phyloP scores from a whole-genome alignment of 2,113 vertebrate species.

The Pelvicachromis taeniatus region DNA sequence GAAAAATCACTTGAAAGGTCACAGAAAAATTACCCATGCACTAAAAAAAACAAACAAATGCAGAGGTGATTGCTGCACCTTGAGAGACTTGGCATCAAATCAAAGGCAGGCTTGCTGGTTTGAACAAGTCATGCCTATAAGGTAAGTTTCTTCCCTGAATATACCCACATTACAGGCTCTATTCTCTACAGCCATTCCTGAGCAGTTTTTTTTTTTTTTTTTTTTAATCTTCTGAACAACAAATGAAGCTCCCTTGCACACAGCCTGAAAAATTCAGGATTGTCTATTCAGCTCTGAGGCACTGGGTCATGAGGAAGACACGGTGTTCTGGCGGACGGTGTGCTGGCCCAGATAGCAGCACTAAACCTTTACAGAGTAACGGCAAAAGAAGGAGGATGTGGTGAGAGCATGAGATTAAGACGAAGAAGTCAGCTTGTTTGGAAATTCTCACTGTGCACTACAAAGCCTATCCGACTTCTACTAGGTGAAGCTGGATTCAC shows the following conservation, averaged over 20 bases:
- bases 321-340: not conserved
- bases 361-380: not conserved
- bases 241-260: not conserved
- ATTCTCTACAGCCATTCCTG: not conserved
- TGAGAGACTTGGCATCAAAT: not conserved
- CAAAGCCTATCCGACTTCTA: not conserved
- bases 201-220: not conserved
- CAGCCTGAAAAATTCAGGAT: not conserved
- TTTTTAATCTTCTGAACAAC: not conserved
- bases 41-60: not conserved
- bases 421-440: not conserved
- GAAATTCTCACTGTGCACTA: not conserved
- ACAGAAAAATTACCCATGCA: not conserved
- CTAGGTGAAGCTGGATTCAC: not conserved
- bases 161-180: not conserved
- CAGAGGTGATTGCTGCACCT: not conserved
- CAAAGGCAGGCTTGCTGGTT: not conserved
- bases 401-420: not conserved
- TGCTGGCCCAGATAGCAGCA: not conserved
- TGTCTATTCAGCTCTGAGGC: not conserved
- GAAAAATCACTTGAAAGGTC: not conserved
- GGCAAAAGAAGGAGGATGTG: not conserved
- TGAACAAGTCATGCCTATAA: not conserved
- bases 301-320: not conserved
- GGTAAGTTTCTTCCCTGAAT: not conserved